Percentiles rank a stretch among this genome's conserved stretches.
Evolutionary conservation across 2,113 vertebrate species (phyloP).

Genomic region (Hemiprocne comata): DNA sequence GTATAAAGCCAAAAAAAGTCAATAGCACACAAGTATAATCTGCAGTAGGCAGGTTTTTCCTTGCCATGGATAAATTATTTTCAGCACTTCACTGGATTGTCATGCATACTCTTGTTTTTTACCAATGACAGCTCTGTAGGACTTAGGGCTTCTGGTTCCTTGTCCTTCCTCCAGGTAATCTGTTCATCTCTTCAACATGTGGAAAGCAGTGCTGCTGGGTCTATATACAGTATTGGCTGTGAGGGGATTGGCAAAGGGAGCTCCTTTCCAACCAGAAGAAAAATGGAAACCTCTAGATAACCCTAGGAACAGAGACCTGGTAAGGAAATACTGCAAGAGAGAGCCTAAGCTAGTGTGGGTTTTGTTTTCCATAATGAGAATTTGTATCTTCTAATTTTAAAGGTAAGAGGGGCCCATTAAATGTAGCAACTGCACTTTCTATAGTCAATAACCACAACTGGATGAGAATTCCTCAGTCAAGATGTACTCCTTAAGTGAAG

Average conservation of each 20-base stretch:
- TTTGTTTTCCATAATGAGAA: background rate
- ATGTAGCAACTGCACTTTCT: background rate
- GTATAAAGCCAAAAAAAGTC: background rate
- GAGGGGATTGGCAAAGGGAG: conserved; percentile 3
- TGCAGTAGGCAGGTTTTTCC: background rate
- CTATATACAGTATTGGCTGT: conserved; percentile 26
- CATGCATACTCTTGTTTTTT: background rate
- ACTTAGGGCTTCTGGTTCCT: background rate
- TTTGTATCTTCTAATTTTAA: background rate
- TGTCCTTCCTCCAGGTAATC: background rate
- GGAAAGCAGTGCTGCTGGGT: conserved; percentile 54
- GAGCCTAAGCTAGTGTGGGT: background rate
- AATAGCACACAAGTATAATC: background rate
- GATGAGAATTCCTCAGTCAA: conserved; percentile 4
- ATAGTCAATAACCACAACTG: background rate
- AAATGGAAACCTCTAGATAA: conserved; percentile 77
- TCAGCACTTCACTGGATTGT: background rate
- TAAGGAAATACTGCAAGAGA: conserved; percentile 46
- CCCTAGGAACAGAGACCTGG: conserved; percentile 76
- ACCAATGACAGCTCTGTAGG: background rate
- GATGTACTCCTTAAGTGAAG: background rate
- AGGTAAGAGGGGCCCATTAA: background rate
- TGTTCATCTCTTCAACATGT: conserved; percentile 5
- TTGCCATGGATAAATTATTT: background rate
- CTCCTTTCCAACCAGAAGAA: conserved; percentile 56